phyloP scores from a whole-genome alignment of 1,140 invertebrate species.

The Musca domestica region DNA sequence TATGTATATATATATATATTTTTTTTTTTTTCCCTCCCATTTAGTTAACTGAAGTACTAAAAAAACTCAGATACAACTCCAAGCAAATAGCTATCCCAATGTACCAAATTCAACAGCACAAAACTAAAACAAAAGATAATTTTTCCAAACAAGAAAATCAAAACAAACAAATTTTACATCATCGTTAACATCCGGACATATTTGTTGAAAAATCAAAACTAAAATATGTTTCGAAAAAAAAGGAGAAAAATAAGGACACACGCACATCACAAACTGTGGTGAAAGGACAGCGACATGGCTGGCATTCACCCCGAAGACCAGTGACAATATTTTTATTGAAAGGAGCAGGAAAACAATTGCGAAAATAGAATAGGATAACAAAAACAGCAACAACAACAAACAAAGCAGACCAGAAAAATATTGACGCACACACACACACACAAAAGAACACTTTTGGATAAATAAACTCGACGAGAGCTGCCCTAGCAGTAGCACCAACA shows the following conservation, averaged over 20 bases:
- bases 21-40: too few relatives aligned
- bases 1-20: too few relatives aligned
- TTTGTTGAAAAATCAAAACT: too few relatives aligned
- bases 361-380: background rate
- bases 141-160: background rate
- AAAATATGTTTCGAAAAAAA: too few relatives aligned
- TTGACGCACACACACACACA: background rate
- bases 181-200: background rate
- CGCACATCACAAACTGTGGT: background rate
- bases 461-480: background rate
- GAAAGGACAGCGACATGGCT: background rate
- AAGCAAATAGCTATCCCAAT: too few relatives aligned
- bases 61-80: too few relatives aligned
- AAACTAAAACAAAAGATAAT: too few relatives aligned
- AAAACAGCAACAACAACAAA: background rate
- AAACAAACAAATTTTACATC: slow-evolving; percentile 9
- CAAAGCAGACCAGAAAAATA: background rate
- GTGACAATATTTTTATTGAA: slow-evolving; percentile 1
- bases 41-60: too few relatives aligned
- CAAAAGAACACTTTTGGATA: background rate
- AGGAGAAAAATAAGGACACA: background rate
- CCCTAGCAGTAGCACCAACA: too few relatives aligned
- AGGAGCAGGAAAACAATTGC: background rate
- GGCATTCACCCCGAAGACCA: background rate
- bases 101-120: too few relatives aligned